A percentile compares a stretch with the other conserved stretches of the same genome.
phyloP scores from a whole-genome alignment of 2,888 invertebrate genomes.

The Elaeidobius kamerunicus region DNA sequence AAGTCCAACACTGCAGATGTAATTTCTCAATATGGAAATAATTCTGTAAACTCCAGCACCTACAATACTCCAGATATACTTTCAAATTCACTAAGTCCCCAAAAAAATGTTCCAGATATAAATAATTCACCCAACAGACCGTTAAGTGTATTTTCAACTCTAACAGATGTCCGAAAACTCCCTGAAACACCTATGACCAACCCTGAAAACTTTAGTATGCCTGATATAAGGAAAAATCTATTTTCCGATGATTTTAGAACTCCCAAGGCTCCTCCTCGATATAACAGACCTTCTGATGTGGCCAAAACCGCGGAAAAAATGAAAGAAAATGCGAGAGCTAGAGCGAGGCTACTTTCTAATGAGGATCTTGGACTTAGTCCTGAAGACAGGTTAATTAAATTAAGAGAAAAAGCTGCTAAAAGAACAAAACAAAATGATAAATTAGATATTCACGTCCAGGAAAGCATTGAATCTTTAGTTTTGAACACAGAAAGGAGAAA shows the following conservation, averaged over 20 bases:
- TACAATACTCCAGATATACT: conserved; percentile 45
- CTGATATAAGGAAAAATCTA: conserved; percentile 48
- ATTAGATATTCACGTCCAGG: conserved; percentile 38
- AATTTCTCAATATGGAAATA: conserved; percentile 32
- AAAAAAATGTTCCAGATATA: conserved; percentile 32
- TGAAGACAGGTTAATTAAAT: conserved; percentile 59
- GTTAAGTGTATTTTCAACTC: conserved; percentile 39
- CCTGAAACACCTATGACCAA: conserved; percentile 39
- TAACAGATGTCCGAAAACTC: conserved; percentile 31
- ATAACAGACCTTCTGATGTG: conserved; percentile 48
- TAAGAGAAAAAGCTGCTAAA: conserved; percentile 50
- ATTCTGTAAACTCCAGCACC: conserved; percentile 34
- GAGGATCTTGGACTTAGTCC: conserved; percentile 71
- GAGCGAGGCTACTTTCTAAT: conserved; percentile 67
- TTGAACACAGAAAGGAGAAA: conserved; percentile 42
- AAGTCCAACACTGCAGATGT: conserved; percentile 46
- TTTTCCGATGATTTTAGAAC: conserved; percentile 49
- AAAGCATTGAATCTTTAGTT: conserved; percentile 40
- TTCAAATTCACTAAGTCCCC: conserved; percentile 39
- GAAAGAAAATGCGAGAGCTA: conserved; percentile 58
- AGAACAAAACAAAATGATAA: conserved; percentile 34
- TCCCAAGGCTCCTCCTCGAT: conserved; percentile 53
- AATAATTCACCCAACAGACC: conserved; percentile 35
- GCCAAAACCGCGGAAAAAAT: conserved; percentile 56
- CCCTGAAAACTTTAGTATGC: conserved; percentile 47